Percentiles rank a stretch among this genome's conserved stretches.
These are phyloP conservation scores for Myripristis murdjan DNA, from an alignment of 2,797 vertebrate genomes.

Conservation along the genomic window DNA sequence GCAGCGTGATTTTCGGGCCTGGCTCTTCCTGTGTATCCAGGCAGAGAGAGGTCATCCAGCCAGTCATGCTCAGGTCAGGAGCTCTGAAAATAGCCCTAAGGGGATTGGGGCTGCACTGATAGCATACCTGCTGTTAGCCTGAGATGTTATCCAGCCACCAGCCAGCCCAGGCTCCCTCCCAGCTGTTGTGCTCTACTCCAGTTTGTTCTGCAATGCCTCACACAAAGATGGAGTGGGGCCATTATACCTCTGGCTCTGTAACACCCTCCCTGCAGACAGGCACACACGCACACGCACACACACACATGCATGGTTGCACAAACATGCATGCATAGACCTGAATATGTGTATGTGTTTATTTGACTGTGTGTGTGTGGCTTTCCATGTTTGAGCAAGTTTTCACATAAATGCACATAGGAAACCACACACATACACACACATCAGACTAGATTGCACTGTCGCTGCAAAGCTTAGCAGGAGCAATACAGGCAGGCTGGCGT, in stretches of 20 bases:
- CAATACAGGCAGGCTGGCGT: slow-evolving; percentile 47
- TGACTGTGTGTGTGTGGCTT: slow-evolving; percentile 30
- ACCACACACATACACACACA: slow-evolving; percentile 23
- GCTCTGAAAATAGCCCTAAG: slow-evolving; percentile 72
- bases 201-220: slow-evolving; percentile 75
- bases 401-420: not conserved
- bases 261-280: slow-evolving; percentile 64
- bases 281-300: slow-evolving; percentile 44
- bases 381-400: slow-evolving; percentile 44
- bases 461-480: slow-evolving; percentile 55
- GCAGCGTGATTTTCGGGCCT: slow-evolving; percentile 28
- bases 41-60: slow-evolving; percentile 61
- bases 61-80: slow-evolving; percentile 68
- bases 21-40: slow-evolving; percentile 59
- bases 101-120: slow-evolving; percentile 64
- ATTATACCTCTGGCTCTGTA: slow-evolving; percentile 74
- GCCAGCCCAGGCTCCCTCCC: slow-evolving; percentile 46
- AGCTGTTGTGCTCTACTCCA: slow-evolving; percentile 60
- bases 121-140: slow-evolving; percentile 75
- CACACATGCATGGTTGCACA: slow-evolving; percentile 2
- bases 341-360: slow-evolving; percentile 6
- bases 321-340: slow-evolving; percentile 30
- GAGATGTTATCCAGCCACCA: slow-evolving; percentile 66
- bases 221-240: slow-evolving; percentile 77
- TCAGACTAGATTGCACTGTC: slow-evolving; percentile 65